Conservation (phyloP, 2,888 invertebrate species). For the Tenthredo scrophulariae region DNA sequence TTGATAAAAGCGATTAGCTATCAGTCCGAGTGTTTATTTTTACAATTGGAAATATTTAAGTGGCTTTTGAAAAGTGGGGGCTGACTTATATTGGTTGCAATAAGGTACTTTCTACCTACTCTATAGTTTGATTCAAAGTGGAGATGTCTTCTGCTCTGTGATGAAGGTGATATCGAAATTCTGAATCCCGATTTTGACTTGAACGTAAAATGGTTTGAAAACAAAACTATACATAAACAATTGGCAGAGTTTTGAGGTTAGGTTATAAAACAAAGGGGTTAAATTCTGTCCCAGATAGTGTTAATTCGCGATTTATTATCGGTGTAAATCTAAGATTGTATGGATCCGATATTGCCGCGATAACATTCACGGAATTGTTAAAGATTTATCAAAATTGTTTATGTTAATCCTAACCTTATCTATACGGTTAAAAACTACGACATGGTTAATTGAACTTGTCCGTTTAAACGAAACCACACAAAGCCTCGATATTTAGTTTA, state of each 20-base stretch:
- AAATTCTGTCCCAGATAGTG: neutral
- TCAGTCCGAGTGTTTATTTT: neutral
- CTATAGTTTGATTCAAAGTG: neutral
- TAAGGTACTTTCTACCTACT: neutral
- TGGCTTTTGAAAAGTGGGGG: neutral
- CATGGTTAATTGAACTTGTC: neutral
- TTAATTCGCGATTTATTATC: neutral
- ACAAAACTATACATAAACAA: constrained; percentile 3
- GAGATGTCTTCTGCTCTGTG: neutral
- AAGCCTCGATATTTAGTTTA: too few relatives aligned
- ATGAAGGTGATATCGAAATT: neutral
- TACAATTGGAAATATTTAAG: neutral
- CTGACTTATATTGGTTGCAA: neutral
- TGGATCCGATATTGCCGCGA: neutral
- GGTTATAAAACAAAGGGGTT: neutral
- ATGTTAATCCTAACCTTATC: constrained; percentile 30
- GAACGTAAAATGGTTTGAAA: neutral
- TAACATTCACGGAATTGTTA: neutral
- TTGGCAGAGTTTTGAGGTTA: neutral
- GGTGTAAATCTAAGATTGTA: neutral
- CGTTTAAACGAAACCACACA: neutral
- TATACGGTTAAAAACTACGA: neutral
- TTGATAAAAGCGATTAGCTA: neutral
- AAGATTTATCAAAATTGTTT: neutral
- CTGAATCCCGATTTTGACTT: neutral